Percentiles rank a stretch among this genome's conserved stretches.
phyloP scores from a whole-genome alignment of 1,140 invertebrate genomes.

The Drosophila eugracilis region DNA sequence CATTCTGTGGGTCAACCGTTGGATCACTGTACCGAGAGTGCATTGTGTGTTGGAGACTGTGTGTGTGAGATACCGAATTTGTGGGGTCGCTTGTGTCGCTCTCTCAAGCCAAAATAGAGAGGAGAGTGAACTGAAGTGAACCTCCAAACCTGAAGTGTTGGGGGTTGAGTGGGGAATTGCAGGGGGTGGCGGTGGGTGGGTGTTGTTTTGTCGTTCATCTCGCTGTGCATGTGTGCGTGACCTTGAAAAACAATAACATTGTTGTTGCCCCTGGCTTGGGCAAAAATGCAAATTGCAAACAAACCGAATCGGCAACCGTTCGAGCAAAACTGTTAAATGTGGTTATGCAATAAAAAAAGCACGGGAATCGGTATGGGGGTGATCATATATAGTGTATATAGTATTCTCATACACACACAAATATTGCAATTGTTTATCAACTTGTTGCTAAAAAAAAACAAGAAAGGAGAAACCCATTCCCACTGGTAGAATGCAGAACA shows the following conservation, averaged over 20 bases:
- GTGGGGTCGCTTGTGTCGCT: constrained; percentile 38
- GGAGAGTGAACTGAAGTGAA: constrained; percentile 39
- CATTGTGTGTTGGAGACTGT: constrained; percentile 1
- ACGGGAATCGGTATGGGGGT: constrained; percentile 1
- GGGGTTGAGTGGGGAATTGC: constrained; percentile 4
- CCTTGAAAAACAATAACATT: constrained; percentile 80
- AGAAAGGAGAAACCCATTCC: no score
- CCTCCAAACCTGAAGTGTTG: constrained; percentile 31
- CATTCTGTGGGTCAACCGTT: not conserved
- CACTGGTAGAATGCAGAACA: not conserved
- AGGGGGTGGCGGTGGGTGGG: constrained; percentile 27
- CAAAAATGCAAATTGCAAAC: constrained; percentile 78
- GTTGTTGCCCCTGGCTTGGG: constrained; percentile 56
- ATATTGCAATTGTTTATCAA: constrained; percentile 12
- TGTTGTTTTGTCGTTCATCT: constrained; percentile 40
- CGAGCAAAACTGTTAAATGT: constrained; percentile 71
- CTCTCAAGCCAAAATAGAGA: constrained; percentile 23
- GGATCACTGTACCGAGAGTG: not conserved
- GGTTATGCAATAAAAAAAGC: constrained; percentile 69
- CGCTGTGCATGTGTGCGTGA: constrained; percentile 57
- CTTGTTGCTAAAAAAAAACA: constrained; percentile 14
- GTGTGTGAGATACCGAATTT: constrained; percentile 49
- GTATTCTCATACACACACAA: not conserved
- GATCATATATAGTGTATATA: not conserved
- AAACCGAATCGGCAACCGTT: constrained; percentile 56